A percentile compares a stretch with the other conserved stretches of the same genome.
Evolutionary conservation across 1,140 invertebrate genomes (phyloP).

Genomic region (Hylaeus anthracinus): DNA sequence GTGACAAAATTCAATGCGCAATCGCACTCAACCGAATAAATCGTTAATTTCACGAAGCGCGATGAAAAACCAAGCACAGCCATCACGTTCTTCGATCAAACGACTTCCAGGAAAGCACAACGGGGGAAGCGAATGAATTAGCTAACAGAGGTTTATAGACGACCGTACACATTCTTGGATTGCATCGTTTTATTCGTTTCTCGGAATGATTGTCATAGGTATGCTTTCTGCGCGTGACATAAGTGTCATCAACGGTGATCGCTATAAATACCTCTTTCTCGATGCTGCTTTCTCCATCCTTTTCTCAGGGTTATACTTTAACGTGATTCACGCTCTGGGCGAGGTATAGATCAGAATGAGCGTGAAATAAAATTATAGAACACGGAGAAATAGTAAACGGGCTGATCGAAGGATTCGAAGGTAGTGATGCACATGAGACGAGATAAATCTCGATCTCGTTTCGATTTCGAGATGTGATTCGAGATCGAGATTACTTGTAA

Average conservation of each 20-base stretch:
- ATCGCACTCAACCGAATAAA: background rate
- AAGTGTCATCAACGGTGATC: conserved; percentile 12
- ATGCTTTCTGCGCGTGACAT: conserved; percentile 15
- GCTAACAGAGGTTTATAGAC: conserved; percentile 15
- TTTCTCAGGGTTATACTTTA: background rate
- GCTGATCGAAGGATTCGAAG: too few species aligned
- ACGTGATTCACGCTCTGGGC: background rate
- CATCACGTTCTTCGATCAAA: conserved; percentile 14
- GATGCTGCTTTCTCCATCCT: background rate
- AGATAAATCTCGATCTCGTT: too few species aligned
- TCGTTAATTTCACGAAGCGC: background rate
- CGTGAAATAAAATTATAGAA: background rate
- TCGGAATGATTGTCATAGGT: background rate
- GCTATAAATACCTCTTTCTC: background rate
- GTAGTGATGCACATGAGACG: too few species aligned
- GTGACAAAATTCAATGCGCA: too few species aligned
- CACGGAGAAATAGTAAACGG: background rate
- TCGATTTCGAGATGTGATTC: too few species aligned
- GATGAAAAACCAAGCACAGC: background rate
- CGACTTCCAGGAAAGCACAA: background rate
- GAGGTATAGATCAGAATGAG: background rate
- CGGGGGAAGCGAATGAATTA: background rate
- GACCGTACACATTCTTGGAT: background rate
- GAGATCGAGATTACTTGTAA: too few species aligned
- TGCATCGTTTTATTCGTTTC: conserved; percentile 24